These are phyloP conservation scores for Hydrolagus colliei DNA, from an alignment of 2,797 vertebrate genomes.

Conservation along the genomic window DNA sequence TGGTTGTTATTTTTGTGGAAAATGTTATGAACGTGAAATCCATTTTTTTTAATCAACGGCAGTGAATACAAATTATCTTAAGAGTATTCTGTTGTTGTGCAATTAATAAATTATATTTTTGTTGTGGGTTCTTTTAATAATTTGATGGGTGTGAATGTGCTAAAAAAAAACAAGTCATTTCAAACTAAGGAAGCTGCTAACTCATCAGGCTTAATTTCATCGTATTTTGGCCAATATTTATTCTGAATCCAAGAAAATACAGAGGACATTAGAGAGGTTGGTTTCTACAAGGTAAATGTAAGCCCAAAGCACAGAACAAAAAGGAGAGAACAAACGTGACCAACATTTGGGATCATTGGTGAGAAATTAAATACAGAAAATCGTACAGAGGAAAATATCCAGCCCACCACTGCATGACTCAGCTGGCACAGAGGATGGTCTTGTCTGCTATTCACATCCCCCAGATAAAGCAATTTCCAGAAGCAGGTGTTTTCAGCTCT, in stretches of 20 bases:
- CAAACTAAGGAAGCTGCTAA: neutral
- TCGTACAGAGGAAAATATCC: neutral
- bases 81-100: neutral
- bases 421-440: neutral
- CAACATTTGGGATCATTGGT: too few relatives aligned
- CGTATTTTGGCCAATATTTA: neutral
- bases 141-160: neutral
- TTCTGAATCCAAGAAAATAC: neutral
- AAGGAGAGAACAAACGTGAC: neutral
- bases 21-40: neutral
- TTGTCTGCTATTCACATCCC: neutral
- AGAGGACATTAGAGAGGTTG: too few relatives aligned
- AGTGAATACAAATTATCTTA: slow-evolving; percentile 10
- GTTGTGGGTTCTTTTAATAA: slow-evolving; percentile 5
- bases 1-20: neutral
- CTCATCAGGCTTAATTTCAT: neutral
- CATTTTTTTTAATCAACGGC: neutral
- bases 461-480: neutral
- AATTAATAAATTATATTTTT: slow-evolving; percentile 9
- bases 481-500: neutral
- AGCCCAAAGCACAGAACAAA: neutral
- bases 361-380: neutral
- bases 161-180: too few relatives aligned
- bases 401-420: slow-evolving; percentile 17
- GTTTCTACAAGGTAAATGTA: neutral